Evolutionary conservation across 2,888 invertebrate genomes (phyloP).

Genomic region (Scaptomyza caliginosa): DNA sequence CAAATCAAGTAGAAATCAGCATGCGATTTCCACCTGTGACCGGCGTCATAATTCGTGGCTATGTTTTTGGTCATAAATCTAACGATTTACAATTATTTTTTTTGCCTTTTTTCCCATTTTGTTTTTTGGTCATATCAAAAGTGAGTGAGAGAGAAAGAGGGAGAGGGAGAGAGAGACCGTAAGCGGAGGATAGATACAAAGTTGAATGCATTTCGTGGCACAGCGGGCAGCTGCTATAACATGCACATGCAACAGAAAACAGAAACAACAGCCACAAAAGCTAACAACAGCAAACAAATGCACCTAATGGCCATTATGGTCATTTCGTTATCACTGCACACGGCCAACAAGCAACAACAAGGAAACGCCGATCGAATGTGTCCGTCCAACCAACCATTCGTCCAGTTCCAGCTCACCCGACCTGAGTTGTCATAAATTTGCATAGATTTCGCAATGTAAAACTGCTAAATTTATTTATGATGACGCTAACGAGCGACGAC

Average conservation of each 20-base stretch:
- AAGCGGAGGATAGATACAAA: conserved; percentile 10
- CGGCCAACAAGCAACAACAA: conserved; percentile 48
- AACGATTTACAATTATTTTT: conserved; percentile 78
- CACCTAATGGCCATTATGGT: conserved; percentile 75
- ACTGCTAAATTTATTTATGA: conserved; percentile 79
- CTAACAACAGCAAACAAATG: conserved; percentile 48
- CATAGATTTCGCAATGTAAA: conserved; percentile 72
- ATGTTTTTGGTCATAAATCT: conserved; percentile 77
- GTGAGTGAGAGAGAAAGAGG: background rate
- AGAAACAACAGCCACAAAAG: conserved; percentile 33
- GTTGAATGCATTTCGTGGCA: conserved; percentile 74
- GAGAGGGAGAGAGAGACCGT: conserved; percentile 13
- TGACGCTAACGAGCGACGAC: conserved; percentile 80
- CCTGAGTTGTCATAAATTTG: conserved; percentile 68
- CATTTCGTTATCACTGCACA: conserved; percentile 70
- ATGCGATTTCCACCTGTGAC: conserved; percentile 79
- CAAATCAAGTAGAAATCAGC: conserved; percentile 77
- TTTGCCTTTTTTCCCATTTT: conserved; percentile 11
- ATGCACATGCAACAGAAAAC: conserved; percentile 54
- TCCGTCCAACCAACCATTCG: background rate
- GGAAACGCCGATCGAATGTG: conserved; percentile 56
- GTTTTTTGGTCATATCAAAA: conserved; percentile 15
- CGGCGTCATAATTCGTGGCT: conserved; percentile 79
- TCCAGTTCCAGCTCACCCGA: conserved; percentile 7
- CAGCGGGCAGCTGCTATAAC: conserved; percentile 70